Conservation (phyloP, 2,113 vertebrate species). For the Rafetus swinhoei region DNA sequence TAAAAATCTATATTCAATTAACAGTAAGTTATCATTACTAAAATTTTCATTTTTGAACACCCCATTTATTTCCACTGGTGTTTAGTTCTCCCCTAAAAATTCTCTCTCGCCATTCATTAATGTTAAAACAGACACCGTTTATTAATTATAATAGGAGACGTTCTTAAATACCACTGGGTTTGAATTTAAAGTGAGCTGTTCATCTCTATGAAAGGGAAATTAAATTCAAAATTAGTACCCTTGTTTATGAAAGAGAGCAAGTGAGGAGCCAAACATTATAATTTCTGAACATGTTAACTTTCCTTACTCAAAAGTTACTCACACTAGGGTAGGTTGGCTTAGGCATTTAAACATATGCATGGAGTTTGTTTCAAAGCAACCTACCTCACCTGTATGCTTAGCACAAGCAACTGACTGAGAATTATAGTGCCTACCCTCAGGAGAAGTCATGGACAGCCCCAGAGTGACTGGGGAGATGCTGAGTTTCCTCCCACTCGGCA, state of each 20-base stretch:
- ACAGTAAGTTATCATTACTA: conserved; percentile 34
- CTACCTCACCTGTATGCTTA: not conserved
- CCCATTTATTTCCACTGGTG: conserved; percentile 60
- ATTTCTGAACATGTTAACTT: conserved; percentile 21
- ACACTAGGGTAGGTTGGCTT: not conserved
- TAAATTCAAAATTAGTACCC: conserved; percentile 53
- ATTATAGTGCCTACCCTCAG: not conserved
- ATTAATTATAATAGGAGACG: conserved; percentile 56
- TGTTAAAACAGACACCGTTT: conserved; percentile 60
- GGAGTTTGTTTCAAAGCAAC: not conserved
- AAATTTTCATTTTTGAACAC: conserved; percentile 60
- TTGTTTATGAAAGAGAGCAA: conserved; percentile 38
- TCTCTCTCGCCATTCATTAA: not conserved
- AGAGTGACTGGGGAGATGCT: rapidly evolving
- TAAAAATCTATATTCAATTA: conserved; percentile 28
- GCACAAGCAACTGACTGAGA: not conserved
- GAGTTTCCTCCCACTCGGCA: rapidly evolving
- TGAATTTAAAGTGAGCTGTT: conserved; percentile 51
- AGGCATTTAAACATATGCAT: not conserved
- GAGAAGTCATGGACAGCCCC: not conserved
- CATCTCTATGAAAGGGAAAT: conserved; percentile 61
- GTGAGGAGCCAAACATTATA: conserved; percentile 21
- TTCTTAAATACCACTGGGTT: conserved; percentile 52
- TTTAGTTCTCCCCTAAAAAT: conserved; percentile 16
- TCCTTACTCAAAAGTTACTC: conserved; percentile 6